Percentiles rank a stretch among this genome's conserved stretches.
These are phyloP conservation scores for Coenobita brevimanus DNA, from an alignment of 1,140 invertebrate genomes.

Conservation along the genomic window DNA sequence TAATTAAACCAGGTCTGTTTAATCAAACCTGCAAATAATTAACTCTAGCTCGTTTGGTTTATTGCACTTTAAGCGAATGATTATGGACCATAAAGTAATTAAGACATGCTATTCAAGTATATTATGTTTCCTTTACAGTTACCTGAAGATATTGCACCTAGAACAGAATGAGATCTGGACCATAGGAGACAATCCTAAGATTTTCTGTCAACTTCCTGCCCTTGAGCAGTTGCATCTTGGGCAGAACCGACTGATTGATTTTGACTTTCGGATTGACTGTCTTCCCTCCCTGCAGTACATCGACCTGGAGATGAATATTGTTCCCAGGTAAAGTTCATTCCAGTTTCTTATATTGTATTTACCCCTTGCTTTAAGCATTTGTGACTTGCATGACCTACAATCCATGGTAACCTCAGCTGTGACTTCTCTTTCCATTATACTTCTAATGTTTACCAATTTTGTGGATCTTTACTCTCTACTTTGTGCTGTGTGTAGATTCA, in stretches of 20 bases:
- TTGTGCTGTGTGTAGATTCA: no score
- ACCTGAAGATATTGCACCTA: constrained; percentile 82
- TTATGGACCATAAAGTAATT: neutral
- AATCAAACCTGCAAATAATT: no score
- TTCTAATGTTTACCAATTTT: no score
- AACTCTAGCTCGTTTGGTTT: no score
- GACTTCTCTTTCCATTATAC: no score
- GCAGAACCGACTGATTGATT: constrained; percentile 78
- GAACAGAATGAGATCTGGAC: constrained; percentile 84
- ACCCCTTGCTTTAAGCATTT: no score
- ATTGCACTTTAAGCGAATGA: no score
- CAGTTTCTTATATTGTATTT: no score
- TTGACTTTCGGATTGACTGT: constrained; percentile 81
- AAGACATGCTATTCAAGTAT: neutral
- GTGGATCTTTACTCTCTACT: no score
- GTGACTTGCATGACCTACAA: no score
- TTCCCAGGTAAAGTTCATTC: constrained; percentile 72
- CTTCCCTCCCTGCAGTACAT: constrained; percentile 80
- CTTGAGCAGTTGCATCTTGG: constrained; percentile 82
- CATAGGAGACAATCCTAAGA: constrained; percentile 78
- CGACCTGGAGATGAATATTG: constrained; percentile 82
- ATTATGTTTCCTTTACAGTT: constrained; percentile 58
- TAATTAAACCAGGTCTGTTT: no score
- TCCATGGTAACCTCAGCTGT: no score
- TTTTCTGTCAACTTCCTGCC: constrained; percentile 83